These are phyloP conservation scores for Onychomys torridus DNA, from an alignment of 2,797 vertebrate species.

Conservation along the genomic window DNA sequence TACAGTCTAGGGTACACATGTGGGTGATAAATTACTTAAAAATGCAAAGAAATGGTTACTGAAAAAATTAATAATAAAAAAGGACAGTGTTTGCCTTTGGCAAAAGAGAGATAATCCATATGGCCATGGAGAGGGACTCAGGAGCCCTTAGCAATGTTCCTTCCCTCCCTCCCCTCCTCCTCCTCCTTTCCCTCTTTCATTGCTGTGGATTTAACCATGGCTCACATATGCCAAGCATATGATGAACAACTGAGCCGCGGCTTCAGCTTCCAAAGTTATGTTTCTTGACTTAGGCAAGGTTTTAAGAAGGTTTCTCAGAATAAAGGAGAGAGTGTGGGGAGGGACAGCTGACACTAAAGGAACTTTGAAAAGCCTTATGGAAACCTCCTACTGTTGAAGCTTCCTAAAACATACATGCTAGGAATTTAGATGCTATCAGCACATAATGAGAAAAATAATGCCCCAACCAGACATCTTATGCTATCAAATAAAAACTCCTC, in stretches of 20 bases:
- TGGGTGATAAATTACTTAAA: conserved; percentile 12
- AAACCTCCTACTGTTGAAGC: background rate
- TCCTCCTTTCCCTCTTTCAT: background rate
- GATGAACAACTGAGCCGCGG: background rate
- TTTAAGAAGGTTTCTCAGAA: background rate
- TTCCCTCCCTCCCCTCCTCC: too few species aligned
- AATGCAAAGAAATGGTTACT: conserved; percentile 37
- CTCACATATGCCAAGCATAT: background rate
- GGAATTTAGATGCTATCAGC: background rate
- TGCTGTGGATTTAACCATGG: background rate
- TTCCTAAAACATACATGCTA: background rate
- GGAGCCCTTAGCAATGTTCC: background rate
- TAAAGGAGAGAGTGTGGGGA: background rate
- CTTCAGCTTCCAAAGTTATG: background rate
- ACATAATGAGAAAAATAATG: background rate
- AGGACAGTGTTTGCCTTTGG: background rate
- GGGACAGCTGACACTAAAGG: background rate
- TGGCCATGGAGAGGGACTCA: background rate
- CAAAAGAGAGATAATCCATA: background rate
- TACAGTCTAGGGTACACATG: background rate
- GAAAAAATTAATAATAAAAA: background rate
- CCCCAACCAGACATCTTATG: background rate
- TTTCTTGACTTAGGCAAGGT: background rate
- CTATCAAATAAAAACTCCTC: background rate
- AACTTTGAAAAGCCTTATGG: background rate